Evolutionary conservation across 1,140 invertebrate genomes (phyloP).

Genomic region (Aradophagus sp.): DNA sequence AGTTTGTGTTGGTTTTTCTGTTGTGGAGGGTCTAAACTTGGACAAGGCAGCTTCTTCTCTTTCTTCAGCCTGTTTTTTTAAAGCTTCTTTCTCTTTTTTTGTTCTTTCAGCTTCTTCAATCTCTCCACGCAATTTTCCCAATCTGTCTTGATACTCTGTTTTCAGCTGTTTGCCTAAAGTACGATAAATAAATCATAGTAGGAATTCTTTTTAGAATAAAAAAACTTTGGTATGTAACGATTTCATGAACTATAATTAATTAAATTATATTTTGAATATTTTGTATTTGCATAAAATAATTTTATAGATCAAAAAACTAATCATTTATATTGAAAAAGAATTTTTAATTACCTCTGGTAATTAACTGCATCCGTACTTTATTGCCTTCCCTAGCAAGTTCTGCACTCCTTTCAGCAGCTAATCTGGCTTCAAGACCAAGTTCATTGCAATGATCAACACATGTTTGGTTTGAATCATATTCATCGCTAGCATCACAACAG

Average conservation of each 20-base stretch:
- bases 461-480: constrained; percentile 79
- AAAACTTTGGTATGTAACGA: too few relatives aligned
- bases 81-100: constrained; percentile 82
- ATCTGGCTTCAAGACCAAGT: constrained; percentile 85
- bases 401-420: constrained; percentile 82
- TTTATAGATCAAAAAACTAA: too few relatives aligned
- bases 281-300: background rate
- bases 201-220: too few relatives aligned
- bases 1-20: constrained; percentile 74
- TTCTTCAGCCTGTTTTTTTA: constrained; percentile 84
- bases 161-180: constrained; percentile 78
- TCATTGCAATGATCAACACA: constrained; percentile 90
- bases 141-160: constrained; percentile 81
- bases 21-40: constrained; percentile 82
- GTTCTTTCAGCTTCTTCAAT: constrained; percentile 82
- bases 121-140: constrained; percentile 82
- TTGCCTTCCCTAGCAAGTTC: constrained; percentile 82
- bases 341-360: constrained; percentile 28
- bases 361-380: constrained; percentile 31
- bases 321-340: too few relatives aligned
- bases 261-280: constrained; percentile 4
- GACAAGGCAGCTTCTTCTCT: constrained; percentile 85
- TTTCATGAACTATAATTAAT: too few relatives aligned
- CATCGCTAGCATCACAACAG: constrained; percentile 98
- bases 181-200: background rate